A percentile compares a stretch with the other conserved stretches of the same genome.
Evolutionary conservation across 1,140 invertebrate genomes (phyloP).

Genomic region (Drosophila baimaii): DNA sequence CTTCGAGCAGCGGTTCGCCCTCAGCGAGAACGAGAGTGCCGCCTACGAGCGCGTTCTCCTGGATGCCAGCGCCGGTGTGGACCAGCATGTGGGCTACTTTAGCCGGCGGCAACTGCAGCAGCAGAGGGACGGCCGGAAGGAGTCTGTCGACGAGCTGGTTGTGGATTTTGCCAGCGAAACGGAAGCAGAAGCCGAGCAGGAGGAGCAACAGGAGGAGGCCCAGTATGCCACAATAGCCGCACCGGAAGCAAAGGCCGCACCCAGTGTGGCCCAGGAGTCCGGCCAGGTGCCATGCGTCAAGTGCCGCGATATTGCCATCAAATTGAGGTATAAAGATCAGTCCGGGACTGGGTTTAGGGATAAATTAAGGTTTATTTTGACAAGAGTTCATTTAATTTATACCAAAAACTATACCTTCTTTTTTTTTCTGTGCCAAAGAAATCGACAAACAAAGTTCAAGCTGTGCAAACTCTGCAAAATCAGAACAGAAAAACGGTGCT

Average conservation of each 20-base stretch:
- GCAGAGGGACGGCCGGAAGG: neutral
- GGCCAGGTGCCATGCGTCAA: slow-evolving; percentile 77
- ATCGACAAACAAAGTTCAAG: slow-evolving; percentile 4
- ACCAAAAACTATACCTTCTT: no score
- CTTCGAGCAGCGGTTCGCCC: slow-evolving; percentile 70
- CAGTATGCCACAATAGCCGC: slow-evolving; percentile 60
- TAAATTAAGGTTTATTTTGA: neutral
- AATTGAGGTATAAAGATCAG: slow-evolving; percentile 69
- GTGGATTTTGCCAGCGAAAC: slow-evolving; percentile 74
- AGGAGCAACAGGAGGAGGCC: slow-evolving; percentile 25
- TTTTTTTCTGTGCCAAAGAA: slow-evolving; percentile 12
- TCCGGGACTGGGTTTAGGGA: no score
- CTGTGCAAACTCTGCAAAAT: slow-evolving; percentile 1
- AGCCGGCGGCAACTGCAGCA: slow-evolving; percentile 46
- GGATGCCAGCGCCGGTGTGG: slow-evolving; percentile 68
- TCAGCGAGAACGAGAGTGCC: slow-evolving; percentile 70
- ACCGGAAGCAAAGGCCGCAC: slow-evolving; percentile 2
- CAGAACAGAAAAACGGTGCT: slow-evolving; percentile 23
- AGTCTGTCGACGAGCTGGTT: slow-evolving; percentile 40
- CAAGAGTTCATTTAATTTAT: neutral
- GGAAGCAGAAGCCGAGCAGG: slow-evolving; percentile 28
- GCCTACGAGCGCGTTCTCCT: slow-evolving; percentile 72
- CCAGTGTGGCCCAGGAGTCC: neutral
- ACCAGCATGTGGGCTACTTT: slow-evolving; percentile 78
- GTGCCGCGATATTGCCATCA: slow-evolving; percentile 77